Conservation (phyloP, 2,888 invertebrate genomes). For the Antheraea yamamai region DNA sequence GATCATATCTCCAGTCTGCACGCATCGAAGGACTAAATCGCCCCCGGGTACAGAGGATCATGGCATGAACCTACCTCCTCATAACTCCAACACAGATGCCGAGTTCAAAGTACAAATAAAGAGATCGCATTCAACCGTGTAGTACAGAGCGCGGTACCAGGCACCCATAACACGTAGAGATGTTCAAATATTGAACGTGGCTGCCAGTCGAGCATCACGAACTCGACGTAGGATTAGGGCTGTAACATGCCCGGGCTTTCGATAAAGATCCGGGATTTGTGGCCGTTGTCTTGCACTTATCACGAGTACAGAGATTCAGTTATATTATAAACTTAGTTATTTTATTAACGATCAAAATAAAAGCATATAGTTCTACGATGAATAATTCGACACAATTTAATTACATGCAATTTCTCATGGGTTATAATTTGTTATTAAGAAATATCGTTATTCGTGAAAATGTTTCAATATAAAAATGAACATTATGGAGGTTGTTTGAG, state of each 20-base stretch:
- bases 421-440: too few species aligned
- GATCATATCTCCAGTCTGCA: background rate
- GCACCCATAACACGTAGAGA: constrained; percentile 57
- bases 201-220: constrained; percentile 56
- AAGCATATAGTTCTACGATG: background rate
- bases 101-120: constrained; percentile 17
- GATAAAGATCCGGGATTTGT: constrained; percentile 11
- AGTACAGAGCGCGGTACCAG: constrained; percentile 58
- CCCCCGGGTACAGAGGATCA: background rate
- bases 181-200: constrained; percentile 59
- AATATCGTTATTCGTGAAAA: background rate
- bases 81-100: background rate
- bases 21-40: background rate
- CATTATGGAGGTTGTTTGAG: background rate
- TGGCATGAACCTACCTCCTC: background rate
- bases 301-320: background rate
- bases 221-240: constrained; percentile 29
- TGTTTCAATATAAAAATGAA: background rate
- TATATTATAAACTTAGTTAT: background rate
- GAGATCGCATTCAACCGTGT: constrained; percentile 43
- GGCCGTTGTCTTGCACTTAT: background rate
- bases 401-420: too few species aligned
- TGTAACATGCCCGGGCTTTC: constrained; percentile 27
- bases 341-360: background rate
- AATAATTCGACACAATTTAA: background rate